Base-by-base conservation (phyloP, 2,113 vertebrate genomes). In the Theristicus caerulescens region DNA sequence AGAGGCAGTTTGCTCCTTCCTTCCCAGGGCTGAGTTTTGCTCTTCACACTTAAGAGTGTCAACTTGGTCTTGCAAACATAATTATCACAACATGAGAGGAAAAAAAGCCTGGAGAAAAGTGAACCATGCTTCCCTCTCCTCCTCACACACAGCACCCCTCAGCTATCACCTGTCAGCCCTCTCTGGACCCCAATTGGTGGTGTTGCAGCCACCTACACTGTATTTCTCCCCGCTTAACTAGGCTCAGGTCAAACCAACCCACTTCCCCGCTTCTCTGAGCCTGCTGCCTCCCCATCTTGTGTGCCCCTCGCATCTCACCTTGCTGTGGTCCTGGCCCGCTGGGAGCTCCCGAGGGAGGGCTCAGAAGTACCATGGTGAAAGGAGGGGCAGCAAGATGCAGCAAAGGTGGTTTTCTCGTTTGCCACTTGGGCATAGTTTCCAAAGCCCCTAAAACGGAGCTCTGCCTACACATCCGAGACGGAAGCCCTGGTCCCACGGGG, bases 171-270 rank as follows among this genome's bases (percentile, higher is more conserved):
- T 38, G 7, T 31, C 29, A 55, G 44, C 16, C 51, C 9, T 81
- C 55, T 34, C 36, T 3, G 4, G 26, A 57, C 40, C 65, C 10
- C 2, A 1, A 7, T 54, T 90, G 0, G 0, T 2, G 3, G 1
- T 70, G 67, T 24, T 85, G 78, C 19, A 67, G 72, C n/a, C 20
- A 44, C 20, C 17, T 19, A 32, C 29, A 12, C 13, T 9, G 17
- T 26, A 20, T 88, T 94, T 89, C 64, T 84, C 51, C 58, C 54
- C 6, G 2, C 18, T 70, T 58, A 66, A 16, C 18, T 46, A 71
- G 61, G 34, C 70, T 90, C 27, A 19, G 61, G 59, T 74, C 73
- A 88, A 87, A 70, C 19, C 0, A 5, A 42, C 31, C 31, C 51
- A 27, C 11, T 27, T 40, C 14, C 0, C 1, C 2, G 1, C 65